Conservation (phyloP, 2,888 invertebrate species). For the Chrysolina haemoptera region DNA sequence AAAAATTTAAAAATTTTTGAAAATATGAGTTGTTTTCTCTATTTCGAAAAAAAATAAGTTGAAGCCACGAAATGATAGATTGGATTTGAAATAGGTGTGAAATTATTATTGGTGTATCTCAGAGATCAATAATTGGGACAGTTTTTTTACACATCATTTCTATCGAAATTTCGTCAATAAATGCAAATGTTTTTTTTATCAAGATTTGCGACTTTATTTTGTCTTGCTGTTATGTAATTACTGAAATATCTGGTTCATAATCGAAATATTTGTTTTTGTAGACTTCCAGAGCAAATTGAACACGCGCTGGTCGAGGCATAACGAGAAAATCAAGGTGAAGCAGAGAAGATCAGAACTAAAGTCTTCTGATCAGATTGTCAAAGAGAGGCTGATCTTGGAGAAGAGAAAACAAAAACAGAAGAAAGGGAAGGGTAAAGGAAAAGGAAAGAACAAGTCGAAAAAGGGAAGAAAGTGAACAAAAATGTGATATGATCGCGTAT, state of each 20-base stretch:
- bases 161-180: no score
- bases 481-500: background rate
- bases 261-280: slow-evolving; percentile 40
- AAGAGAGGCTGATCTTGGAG: slow-evolving; percentile 78
- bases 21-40: no score
- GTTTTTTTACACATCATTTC: background rate
- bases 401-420: slow-evolving; percentile 73
- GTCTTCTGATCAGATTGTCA: slow-evolving; percentile 84
- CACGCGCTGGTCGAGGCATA: slow-evolving; percentile 86
- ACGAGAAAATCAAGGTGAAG: slow-evolving; percentile 79
- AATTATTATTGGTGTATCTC: background rate
- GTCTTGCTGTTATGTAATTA: background rate
- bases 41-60: no score
- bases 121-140: background rate
- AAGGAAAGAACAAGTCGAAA: slow-evolving; percentile 25
- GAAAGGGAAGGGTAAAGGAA: slow-evolving; percentile 32
- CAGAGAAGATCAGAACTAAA: slow-evolving; percentile 76
- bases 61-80: no score
- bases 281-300: slow-evolving; percentile 70
- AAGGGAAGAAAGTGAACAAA: slow-evolving; percentile 19
- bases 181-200: background rate
- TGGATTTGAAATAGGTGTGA: background rate
- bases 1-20: no score
- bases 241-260: background rate
- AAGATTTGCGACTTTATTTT: background rate